Conservation (phyloP, 2,113 vertebrate species). For the Antigone vipio region DNA sequence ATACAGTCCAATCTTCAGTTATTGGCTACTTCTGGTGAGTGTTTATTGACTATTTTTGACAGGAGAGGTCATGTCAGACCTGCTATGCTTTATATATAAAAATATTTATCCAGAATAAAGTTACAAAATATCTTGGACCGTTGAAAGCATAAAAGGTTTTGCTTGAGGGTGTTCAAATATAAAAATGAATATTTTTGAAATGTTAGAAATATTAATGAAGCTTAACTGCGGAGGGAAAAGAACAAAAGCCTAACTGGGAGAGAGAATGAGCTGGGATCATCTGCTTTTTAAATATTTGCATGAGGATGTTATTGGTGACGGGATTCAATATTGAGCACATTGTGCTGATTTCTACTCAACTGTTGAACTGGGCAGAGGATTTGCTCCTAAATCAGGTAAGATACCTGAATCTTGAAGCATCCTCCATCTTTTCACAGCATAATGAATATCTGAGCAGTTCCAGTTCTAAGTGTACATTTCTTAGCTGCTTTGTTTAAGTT, state of each 20-base stretch:
- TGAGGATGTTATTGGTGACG: background rate
- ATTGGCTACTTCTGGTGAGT: background rate
- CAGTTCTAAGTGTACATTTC: background rate
- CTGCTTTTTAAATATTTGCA: background rate
- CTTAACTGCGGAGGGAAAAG: background rate
- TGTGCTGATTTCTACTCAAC: background rate
- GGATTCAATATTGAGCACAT: background rate
- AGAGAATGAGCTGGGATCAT: background rate
- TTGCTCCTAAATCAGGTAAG: background rate
- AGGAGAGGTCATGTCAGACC: background rate
- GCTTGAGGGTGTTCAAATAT: background rate
- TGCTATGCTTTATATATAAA: background rate
- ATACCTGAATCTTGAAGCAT: background rate
- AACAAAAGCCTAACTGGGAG: background rate
- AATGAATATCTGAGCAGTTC: background rate
- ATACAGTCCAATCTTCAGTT: background rate
- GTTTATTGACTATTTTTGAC: background rate
- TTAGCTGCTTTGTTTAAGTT: background rate
- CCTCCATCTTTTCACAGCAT: background rate
- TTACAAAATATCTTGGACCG: background rate
- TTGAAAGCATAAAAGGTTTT: background rate
- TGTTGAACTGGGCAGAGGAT: background rate
- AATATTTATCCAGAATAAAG: background rate
- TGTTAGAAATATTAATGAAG: background rate
- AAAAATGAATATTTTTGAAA: background rate